Percentiles rank a stretch among this genome's conserved stretches.
These are phyloP conservation scores for Scylla paramamosain DNA, from an alignment of 1,140 invertebrate genomes.

Conservation along the genomic window DNA sequence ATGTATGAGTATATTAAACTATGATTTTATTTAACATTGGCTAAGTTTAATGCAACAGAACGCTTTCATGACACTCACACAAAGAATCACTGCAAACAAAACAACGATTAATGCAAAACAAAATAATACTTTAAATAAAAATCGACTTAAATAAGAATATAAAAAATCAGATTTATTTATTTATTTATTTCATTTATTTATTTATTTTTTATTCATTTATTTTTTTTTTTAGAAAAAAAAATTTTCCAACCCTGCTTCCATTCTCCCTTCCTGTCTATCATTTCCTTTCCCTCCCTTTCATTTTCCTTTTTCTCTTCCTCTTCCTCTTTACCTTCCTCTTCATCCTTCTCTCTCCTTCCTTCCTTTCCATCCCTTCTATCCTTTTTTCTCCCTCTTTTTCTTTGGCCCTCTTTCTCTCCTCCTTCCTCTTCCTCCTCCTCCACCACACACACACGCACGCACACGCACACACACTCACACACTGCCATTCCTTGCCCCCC, in stretches of 20 bases:
- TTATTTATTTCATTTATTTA: no score
- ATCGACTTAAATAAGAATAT: no score
- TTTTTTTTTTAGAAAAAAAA: no score
- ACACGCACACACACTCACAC: constrained; percentile 37
- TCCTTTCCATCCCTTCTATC: not conserved
- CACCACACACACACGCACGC: constrained; percentile 31
- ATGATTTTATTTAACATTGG: no score
- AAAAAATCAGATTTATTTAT: no score
- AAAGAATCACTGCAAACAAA: no score
- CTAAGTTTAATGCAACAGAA: no score
- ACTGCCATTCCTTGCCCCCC: not conserved
- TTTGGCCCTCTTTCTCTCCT: not conserved
- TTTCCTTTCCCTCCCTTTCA: not conserved
- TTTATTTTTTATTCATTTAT: not conserved
- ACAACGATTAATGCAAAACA: no score
- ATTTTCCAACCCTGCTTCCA: not conserved
- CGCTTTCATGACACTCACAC: no score
- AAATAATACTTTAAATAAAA: no score
- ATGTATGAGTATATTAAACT: no score
- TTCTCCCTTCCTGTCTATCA: not conserved
- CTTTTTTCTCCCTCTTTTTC: not conserved
- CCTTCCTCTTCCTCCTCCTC: not conserved
- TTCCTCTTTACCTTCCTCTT: not conserved
- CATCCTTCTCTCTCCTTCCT: not conserved
- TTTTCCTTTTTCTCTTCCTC: not conserved